These are phyloP conservation scores for Diplogasteroides magnus DNA, from an alignment of 1,140 invertebrate genomes.

Conservation along the genomic window DNA sequence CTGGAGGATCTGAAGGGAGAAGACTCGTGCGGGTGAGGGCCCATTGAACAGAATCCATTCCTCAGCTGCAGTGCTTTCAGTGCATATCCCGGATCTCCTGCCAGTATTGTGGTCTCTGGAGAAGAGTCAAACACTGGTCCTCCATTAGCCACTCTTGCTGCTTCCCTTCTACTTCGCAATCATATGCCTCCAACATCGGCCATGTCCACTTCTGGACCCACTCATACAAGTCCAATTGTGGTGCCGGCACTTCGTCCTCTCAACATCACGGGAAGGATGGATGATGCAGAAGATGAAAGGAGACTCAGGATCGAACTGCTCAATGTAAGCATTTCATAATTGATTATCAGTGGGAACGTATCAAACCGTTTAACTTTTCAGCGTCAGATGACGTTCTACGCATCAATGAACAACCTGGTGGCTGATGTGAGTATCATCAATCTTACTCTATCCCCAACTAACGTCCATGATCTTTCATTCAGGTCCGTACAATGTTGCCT, in stretches of 20 bases:
- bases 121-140: not conserved
- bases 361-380: not conserved
- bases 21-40: not conserved
- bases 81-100: not conserved
- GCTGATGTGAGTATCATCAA: not conserved
- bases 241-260: not conserved
- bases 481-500: not conserved
- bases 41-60: not conserved
- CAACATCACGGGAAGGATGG: not conserved
- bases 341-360: not conserved
- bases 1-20: not conserved
- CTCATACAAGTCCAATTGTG: not conserved
- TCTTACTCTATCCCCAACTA: not conserved
- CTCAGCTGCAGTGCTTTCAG: not conserved
- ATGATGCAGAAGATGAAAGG: not conserved
- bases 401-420: not conserved
- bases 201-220: not conserved
- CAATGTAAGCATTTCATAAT: not conserved
- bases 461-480: not conserved
- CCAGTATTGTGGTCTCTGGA: not conserved
- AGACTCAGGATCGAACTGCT: not conserved
- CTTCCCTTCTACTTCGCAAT: no score
- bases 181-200: not conserved
- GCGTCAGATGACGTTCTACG: not conserved
- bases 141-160: no score